These are phyloP conservation scores for Sceloporus undulatus DNA, from an alignment of 2,113 vertebrate species.

Conservation along the genomic window DNA sequence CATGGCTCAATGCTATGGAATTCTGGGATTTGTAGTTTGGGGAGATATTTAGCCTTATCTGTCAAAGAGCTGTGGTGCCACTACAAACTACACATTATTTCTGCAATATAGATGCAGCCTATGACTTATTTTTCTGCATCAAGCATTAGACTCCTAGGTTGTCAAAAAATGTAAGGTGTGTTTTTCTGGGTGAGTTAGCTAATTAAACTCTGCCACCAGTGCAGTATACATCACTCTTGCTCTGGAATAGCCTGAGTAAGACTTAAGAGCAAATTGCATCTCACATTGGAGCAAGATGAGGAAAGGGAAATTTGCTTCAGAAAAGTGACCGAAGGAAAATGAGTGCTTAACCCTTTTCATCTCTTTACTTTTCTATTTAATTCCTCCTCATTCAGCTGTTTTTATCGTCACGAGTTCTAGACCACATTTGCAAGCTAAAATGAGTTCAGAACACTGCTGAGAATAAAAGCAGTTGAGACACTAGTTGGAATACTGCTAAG, in stretches of 20 bases:
- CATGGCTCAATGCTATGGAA: too few relatives aligned
- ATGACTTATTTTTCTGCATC: background rate
- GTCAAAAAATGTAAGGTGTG: background rate
- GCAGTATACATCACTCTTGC: too few relatives aligned
- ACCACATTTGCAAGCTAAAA: background rate
- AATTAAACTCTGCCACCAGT: background rate
- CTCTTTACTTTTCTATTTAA: background rate
- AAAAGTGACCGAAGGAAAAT: background rate
- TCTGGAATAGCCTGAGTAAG: background rate
- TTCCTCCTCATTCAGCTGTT: background rate
- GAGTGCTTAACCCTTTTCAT: too few relatives aligned
- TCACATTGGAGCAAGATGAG: too few relatives aligned
- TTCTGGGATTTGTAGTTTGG: too few relatives aligned
- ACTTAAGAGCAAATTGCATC: background rate
- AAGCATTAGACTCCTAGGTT: conserved; percentile 4
- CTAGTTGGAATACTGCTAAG: too few relatives aligned
- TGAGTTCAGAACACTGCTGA: background rate
- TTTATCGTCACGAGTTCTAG: background rate
- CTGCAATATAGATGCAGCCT: too few relatives aligned
- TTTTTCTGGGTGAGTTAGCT: background rate
- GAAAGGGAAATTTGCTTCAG: background rate
- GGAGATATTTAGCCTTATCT: too few relatives aligned
- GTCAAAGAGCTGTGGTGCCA: too few relatives aligned
- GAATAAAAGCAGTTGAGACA: background rate
- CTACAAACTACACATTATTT: too few relatives aligned